Evolutionary conservation across 2,113 vertebrate species (phyloP).

Genomic region (Alexandromys fortis): DNA sequence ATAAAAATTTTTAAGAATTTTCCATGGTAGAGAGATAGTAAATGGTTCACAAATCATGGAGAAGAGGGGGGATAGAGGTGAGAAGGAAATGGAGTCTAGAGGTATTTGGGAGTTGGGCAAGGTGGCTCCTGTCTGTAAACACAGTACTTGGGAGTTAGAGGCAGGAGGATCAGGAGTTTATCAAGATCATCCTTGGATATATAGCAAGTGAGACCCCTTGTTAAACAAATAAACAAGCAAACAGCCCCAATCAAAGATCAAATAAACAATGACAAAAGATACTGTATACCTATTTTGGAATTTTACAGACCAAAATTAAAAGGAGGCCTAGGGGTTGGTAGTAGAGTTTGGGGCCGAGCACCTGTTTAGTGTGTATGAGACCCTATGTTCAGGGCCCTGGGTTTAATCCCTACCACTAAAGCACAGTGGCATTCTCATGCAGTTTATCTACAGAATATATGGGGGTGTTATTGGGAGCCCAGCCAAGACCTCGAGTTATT

Average conservation of each 20-base stretch:
- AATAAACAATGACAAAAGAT: neutral
- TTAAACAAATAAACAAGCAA: neutral
- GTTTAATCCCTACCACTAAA: neutral
- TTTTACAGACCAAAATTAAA: conserved; percentile 46
- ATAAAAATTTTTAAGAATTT: neutral
- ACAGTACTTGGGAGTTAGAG: neutral
- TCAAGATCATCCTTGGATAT: neutral
- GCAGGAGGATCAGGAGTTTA: neutral
- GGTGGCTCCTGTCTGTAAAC: neutral
- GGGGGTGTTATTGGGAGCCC: neutral
- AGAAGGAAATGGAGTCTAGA: conserved; percentile 10
- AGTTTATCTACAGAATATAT: conserved; percentile 41
- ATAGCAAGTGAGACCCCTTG: neutral
- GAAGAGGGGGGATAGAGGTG: neutral
- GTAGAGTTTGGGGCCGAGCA: neutral
- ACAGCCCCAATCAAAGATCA: neutral
- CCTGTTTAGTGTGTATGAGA: neutral
- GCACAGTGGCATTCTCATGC: conserved; percentile 2
- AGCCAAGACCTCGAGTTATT: neutral
- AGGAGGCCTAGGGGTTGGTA: neutral
- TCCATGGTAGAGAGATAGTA: conserved; percentile 29
- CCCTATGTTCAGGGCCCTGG: neutral
- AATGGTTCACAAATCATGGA: conserved; percentile 3
- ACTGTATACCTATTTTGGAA: conserved; percentile 44
- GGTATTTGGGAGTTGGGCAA: neutral